phyloP scores from a whole-genome alignment of 1,140 invertebrate genomes.

The Asobara japonica region DNA sequence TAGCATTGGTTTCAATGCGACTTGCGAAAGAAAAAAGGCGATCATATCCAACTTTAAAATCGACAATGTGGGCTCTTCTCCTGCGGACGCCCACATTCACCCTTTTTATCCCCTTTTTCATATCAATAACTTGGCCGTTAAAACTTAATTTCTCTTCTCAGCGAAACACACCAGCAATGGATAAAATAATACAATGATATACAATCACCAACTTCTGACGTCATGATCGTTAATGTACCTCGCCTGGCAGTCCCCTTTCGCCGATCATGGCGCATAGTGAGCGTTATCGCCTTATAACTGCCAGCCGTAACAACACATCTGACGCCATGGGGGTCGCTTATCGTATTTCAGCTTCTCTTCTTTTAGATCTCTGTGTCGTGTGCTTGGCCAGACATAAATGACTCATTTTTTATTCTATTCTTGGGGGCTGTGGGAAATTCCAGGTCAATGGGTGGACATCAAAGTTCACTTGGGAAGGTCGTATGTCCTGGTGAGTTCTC shows the following conservation, averaged over 20 bases:
- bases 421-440: background rate
- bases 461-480: too few relatives aligned
- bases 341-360: slow-evolving; percentile 2
- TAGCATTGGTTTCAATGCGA: too few relatives aligned
- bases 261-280: slow-evolving; percentile 14
- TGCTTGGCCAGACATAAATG: background rate
- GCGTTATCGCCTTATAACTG: slow-evolving; percentile 31
- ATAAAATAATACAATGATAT: too few relatives aligned
- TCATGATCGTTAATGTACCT: slow-evolving; percentile 27
- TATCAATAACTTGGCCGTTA: too few relatives aligned
- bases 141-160: too few relatives aligned
- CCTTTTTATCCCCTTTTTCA: too few relatives aligned
- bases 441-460: background rate
- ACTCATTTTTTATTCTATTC: slow-evolving; percentile 2
- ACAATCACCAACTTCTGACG: slow-evolving; percentile 20
- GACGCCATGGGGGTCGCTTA: slow-evolving; percentile 10
- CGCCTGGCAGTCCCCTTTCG: background rate
- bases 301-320: slow-evolving; percentile 25
- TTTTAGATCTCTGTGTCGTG: background rate
- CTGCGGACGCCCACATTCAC: too few relatives aligned
- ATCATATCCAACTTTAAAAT: too few relatives aligned
- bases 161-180: too few relatives aligned
- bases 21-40: too few relatives aligned
- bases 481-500: too few relatives aligned
- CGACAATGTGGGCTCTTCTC: too few relatives aligned